These are phyloP conservation scores for Menidia beryllina DNA, from an alignment of 2,113 vertebrate genomes.

Conservation along the genomic window DNA sequence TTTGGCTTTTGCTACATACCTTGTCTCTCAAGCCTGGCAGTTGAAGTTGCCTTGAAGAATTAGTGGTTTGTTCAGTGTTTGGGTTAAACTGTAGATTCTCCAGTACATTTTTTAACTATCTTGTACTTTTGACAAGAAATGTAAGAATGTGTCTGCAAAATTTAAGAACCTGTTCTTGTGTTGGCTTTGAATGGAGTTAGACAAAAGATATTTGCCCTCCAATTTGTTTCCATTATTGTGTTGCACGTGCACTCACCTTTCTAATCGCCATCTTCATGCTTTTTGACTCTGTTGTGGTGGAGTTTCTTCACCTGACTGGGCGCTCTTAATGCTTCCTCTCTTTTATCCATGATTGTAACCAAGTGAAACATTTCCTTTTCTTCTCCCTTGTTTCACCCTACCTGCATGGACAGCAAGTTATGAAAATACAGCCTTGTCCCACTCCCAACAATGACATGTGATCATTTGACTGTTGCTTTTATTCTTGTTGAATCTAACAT, in stretches of 20 bases:
- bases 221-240: constrained; percentile 27
- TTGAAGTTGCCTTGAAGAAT: background rate
- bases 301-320: constrained; percentile 30
- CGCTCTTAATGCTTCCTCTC: constrained; percentile 10
- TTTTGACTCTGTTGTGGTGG: constrained; percentile 24
- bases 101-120: background rate
- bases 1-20: background rate
- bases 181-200: constrained; percentile 16
- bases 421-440: constrained; percentile 62
- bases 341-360: constrained; percentile 60
- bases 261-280: constrained; percentile 46
- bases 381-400: constrained; percentile 81
- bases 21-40: background rate
- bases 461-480: constrained; percentile 89
- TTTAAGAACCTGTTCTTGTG: background rate
- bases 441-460: constrained; percentile 83
- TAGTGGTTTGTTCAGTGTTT: background rate
- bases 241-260: constrained; percentile 17
- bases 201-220: constrained; percentile 28
- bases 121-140: constrained; percentile 7
- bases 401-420: constrained; percentile 86
- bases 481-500: constrained; percentile 90
- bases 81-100: background rate
- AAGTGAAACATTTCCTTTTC: constrained; percentile 88
- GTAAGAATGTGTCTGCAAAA: constrained; percentile 18